Conservation (phyloP, 2,113 vertebrate genomes). For the Morphnarchus princeps region DNA sequence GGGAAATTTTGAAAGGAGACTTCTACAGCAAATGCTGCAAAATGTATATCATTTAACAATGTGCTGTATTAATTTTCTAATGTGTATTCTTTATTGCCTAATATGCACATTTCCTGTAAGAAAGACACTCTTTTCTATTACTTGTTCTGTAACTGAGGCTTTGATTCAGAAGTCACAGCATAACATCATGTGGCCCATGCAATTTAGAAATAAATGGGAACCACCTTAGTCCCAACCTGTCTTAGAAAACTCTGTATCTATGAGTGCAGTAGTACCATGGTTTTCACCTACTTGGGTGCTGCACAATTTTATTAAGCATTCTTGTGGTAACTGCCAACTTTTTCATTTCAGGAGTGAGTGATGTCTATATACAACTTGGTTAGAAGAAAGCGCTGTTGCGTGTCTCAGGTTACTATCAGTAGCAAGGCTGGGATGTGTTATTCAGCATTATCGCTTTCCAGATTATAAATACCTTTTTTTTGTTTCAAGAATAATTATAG, state of each 20-base stretch:
- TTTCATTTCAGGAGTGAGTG: not conserved
- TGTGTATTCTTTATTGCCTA: not conserved
- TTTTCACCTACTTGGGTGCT: not conserved
- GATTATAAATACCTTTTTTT: not conserved
- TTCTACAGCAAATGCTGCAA: not conserved
- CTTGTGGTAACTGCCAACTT: not conserved
- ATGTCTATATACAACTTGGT: not conserved
- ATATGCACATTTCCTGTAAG: not conserved
- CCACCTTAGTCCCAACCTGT: not conserved
- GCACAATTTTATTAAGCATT: not conserved
- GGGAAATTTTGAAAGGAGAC: not conserved
- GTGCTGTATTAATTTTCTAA: not conserved
- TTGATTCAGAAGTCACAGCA: not conserved
- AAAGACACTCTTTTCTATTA: not conserved
- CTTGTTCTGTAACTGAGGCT: not conserved
- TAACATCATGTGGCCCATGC: not conserved
- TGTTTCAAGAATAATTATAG: not conserved
- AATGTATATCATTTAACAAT: not conserved
- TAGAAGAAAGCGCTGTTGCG: not conserved
- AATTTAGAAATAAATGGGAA: not conserved
- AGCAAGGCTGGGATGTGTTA: not conserved
- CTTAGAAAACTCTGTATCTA: not conserved
- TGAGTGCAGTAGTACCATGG: not conserved
- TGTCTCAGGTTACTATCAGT: fast-evolving
- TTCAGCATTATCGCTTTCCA: not conserved